phyloP scores from a whole-genome alignment of 2,113 vertebrate species.

The Gnathonemus longibarbis region DNA sequence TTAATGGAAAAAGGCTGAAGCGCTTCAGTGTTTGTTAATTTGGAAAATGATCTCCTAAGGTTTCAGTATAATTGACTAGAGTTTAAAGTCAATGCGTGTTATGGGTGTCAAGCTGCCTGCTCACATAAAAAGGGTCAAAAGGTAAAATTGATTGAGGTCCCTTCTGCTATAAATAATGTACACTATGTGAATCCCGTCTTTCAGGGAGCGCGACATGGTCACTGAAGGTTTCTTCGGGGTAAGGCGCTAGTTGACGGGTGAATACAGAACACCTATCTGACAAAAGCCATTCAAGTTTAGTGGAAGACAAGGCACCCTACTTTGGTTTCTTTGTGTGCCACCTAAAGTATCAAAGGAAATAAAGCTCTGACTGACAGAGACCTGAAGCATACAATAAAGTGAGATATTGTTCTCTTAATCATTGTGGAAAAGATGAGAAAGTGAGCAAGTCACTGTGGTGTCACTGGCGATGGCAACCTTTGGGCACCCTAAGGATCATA shows the following conservation, averaged over 20 bases:
- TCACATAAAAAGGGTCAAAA: conserved; percentile 57
- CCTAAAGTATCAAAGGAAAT: conserved; percentile 72
- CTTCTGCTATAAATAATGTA: conserved; percentile 68
- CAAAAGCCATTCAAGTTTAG: conserved; percentile 81
- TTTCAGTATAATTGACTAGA: not conserved
- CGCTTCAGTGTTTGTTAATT: conserved; percentile 3
- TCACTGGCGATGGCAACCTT: conserved; percentile 61
- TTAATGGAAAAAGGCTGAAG: not conserved
- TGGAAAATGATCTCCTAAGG: conserved; percentile 11
- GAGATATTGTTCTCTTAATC: conserved; percentile 77
- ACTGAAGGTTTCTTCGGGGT: conserved; percentile 72
- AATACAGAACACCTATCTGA: conserved; percentile 67
- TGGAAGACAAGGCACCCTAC: conserved; percentile 77
- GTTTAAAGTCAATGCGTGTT: conserved; percentile 9
- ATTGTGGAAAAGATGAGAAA: conserved; percentile 68
- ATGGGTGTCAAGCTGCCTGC: conserved; percentile 18
- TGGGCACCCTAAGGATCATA: conserved; percentile 70
- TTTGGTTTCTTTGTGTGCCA: conserved; percentile 75
- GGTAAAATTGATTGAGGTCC: conserved; percentile 64
- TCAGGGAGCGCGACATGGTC: conserved; percentile 58
- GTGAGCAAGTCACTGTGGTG: conserved; percentile 65
- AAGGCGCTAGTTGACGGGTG: conserved; percentile 76
- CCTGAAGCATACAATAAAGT: conserved; percentile 64
- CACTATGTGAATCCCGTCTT: conserved; percentile 57
- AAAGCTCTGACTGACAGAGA: conserved; percentile 72